Evolutionary conservation across 2,888 invertebrate species (phyloP).

Genomic region (Alcis repandata): DNA sequence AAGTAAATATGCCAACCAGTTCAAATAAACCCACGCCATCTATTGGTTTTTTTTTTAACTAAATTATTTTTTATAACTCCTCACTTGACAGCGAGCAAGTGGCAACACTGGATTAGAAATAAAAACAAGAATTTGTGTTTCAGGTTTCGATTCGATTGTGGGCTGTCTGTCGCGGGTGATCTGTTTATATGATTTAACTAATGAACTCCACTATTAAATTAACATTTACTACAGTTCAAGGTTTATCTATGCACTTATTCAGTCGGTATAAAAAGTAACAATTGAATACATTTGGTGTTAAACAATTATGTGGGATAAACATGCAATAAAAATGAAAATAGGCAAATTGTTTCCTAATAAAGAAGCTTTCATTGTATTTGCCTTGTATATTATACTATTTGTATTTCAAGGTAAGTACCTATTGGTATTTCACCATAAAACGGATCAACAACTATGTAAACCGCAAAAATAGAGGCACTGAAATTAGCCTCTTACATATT

Average conservation of each 20-base stretch:
- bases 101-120: background rate
- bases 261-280: conserved; percentile 1
- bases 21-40: no score
- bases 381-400: conserved; percentile 95
- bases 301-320: background rate
- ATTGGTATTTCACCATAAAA: background rate
- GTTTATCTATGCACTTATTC: background rate
- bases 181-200: background rate
- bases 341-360: conserved; percentile 94
- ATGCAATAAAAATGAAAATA: conserved; percentile 66
- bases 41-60: no score
- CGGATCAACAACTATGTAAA: background rate
- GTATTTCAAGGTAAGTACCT: conserved; percentile 93
- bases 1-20: no score
- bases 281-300: background rate
- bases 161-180: background rate
- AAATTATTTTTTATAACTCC: no score
- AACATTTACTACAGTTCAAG: background rate
- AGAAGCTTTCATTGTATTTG: conserved; percentile 92
- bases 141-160: no score
- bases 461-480: background rate
- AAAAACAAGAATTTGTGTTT: background rate
- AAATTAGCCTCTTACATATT: background rate
- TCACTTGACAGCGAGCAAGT: background rate
- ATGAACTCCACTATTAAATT: background rate